Evolutionary conservation across 30 jellyfish, hydroid and myxozoan species (phyloP).

Genomic region (Sanderia malayensis): DNA sequence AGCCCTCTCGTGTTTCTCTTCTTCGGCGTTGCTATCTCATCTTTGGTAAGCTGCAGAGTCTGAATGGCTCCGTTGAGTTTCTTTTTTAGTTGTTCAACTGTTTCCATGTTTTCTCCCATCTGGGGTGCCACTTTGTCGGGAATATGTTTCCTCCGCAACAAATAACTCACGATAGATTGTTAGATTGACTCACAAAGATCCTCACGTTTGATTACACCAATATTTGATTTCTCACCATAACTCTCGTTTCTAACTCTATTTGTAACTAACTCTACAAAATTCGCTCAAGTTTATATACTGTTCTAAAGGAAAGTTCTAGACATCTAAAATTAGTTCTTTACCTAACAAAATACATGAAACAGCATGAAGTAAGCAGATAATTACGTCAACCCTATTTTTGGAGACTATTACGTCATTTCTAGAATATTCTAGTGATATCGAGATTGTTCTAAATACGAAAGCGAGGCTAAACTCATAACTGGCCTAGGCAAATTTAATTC

Average conservation of each 20-base stretch:
- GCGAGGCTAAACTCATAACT: background rate
- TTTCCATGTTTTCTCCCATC: no score
- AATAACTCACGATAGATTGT: background rate
- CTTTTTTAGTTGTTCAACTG: no score
- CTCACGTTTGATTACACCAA: background rate
- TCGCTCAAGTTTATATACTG: background rate
- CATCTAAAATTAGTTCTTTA: background rate
- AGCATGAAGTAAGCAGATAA: background rate
- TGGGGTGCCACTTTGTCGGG: no score
- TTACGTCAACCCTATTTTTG: background rate
- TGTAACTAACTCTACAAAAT: background rate
- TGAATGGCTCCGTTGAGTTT: no score
- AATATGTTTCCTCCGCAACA: background rate
- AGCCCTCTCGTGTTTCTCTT: no score
- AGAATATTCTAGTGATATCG: background rate
- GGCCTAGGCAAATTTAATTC: background rate
- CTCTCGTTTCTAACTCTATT: background rate
- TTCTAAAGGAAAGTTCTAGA: background rate
- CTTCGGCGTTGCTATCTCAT: no score
- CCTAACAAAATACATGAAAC: background rate
- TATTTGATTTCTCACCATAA: no score
- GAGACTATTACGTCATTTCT: background rate
- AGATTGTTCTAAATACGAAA: background rate
- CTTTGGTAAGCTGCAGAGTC: no score
- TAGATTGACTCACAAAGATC: background rate